phyloP scores from a whole-genome alignment of 53 echinoderm and acorn worm genomes.

The Apostichopus leukothele region DNA sequence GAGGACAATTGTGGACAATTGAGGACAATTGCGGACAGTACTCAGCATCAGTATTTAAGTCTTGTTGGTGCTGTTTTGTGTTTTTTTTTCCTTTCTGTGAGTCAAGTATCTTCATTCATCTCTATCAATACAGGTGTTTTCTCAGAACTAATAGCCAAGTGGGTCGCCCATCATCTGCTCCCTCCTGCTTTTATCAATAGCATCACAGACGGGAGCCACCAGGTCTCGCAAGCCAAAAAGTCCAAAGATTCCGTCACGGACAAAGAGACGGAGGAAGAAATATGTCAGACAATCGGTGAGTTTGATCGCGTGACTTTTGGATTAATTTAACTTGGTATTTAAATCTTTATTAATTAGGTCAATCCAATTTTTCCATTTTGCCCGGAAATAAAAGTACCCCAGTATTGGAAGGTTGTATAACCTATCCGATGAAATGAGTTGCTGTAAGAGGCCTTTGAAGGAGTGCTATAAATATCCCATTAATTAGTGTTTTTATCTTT shows the following conservation, averaged over 20 bases:
- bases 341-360: neutral
- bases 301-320: too few species aligned
- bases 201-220: constrained; percentile 63
- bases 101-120: neutral
- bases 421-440: too few species aligned
- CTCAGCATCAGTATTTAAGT: too few species aligned
- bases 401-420: neutral
- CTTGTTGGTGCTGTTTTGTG: too few species aligned
- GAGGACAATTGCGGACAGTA: too few species aligned
- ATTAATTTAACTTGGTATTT: too few species aligned
- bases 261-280: constrained; percentile 37
- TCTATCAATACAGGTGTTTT: constrained; percentile 61
- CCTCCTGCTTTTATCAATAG: constrained; percentile 75
- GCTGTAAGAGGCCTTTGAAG: neutral
- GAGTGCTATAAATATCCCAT: too few species aligned
- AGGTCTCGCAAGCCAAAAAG: constrained; percentile 8
- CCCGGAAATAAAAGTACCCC: neutral
- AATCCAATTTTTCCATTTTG: too few species aligned
- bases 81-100: too few species aligned
- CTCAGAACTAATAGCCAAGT: constrained; percentile 84
- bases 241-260: neutral
- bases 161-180: constrained; percentile 77
- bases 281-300: neutral
- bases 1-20: too few species aligned
- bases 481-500: too few species aligned